Base-by-base conservation (phyloP, 2,113 vertebrate species). In the Calyptomena viridis region DNA sequence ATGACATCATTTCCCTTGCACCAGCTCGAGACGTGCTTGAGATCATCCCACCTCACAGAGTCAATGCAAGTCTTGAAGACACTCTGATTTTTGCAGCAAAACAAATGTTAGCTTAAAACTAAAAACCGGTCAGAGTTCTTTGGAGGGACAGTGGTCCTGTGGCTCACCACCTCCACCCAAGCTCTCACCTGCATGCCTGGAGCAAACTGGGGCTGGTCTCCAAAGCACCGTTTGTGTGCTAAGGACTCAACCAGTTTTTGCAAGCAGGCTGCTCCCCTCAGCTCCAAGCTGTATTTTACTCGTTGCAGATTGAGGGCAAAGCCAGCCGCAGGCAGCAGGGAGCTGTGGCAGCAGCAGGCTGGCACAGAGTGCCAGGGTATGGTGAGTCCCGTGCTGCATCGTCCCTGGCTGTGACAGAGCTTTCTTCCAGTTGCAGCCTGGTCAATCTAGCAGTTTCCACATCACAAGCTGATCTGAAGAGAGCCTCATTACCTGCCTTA, bases 401-500 rank as follows among this genome's bases (percentile, higher is more conserved):
- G 0, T 56, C 50, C 78, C 90, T 0, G 1, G 84, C 95, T 96
- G 76, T 59, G 93, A 91, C 53, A 87, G 87, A 94, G 90, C 93
- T 94, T 94, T 92, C 91, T 96, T 88, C 53, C 84, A 93, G 91
- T 74, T 77, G 74, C 94, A 97, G 95, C 90, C 94, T 90, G 95
- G 95, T 94, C 95, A 96, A 87, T 97, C 96, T 96, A 83, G 92
- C 78, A 86, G 89, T 97, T 97, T 97, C 93, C 92, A 97, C 97
- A 94, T 95, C 94, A 96, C 73, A 95, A 94, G 91, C 91, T 92
- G 85, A 97, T 95, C 95, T 96, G 94, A 94, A 67, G 93, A 93
- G 92, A 97, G 97, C 96, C 92, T 98, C 97, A 97, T 98, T 97
- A 97, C 96, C 95, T 84, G 93, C 96, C 94, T 96, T 89, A 87